Evolutionary conservation across 2,113 vertebrate genomes (phyloP).

Genomic region (Natator depressus): DNA sequence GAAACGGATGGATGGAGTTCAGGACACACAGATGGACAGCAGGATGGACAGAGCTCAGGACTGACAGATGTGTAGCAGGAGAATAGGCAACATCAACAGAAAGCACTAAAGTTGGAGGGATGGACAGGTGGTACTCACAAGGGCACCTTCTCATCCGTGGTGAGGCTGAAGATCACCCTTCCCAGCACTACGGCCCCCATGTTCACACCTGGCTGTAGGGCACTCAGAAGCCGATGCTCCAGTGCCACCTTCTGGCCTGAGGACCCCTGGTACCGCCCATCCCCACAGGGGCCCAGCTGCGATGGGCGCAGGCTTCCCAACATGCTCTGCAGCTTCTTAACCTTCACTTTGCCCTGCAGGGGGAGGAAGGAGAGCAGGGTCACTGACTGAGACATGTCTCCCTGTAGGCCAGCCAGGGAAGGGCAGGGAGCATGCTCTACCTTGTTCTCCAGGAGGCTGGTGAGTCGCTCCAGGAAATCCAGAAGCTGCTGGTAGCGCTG

Average conservation of each 20-base stretch:
- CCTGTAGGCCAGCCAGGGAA: no score
- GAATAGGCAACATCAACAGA: background rate
- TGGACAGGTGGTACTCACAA: constrained; percentile 83
- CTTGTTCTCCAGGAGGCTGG: constrained; percentile 85
- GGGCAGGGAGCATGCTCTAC: constrained; percentile 54
- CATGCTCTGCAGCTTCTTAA: constrained; percentile 87
- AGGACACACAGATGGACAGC: no score
- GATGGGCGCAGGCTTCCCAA: constrained; percentile 82
- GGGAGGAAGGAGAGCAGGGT: background rate
- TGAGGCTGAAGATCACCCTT: constrained; percentile 92
- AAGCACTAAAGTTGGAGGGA: background rate
- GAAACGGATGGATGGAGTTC: background rate
- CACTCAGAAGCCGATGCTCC: constrained; percentile 74
- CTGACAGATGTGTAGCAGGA: background rate
- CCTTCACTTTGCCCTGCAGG: constrained; percentile 88
- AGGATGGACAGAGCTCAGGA: background rate
- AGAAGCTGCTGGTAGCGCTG: constrained; percentile 85
- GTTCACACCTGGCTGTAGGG: constrained; percentile 82
- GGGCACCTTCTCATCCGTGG: constrained; percentile 88
- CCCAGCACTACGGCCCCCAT: constrained; percentile 84
- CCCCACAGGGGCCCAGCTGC: constrained; percentile 84
- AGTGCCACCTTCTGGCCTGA: constrained; percentile 81
- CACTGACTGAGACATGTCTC: no score
- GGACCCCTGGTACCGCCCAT: constrained; percentile 82
- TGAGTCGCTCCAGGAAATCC: constrained; percentile 85